phyloP scores from a whole-genome alignment of 2,797 vertebrate genomes.

The Anas acuta region DNA sequence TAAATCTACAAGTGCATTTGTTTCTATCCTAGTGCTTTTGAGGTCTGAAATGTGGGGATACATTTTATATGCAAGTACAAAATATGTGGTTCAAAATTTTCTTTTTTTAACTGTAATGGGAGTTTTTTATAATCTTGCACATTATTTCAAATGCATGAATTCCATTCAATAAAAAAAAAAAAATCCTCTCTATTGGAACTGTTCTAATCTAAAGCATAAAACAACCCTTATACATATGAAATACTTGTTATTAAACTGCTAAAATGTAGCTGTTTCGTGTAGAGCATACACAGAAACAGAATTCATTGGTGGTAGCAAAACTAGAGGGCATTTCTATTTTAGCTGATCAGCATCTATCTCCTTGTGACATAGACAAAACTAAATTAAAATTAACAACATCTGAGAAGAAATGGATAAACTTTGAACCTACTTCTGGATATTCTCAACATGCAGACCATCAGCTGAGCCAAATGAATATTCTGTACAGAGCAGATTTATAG shows the following conservation, averaged over 20 bases:
- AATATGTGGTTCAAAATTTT: not conserved
- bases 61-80: not conserved
- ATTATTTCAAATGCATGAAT: not conserved
- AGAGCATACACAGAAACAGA: not conserved
- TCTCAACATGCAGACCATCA: not conserved
- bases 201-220: conserved; percentile 6
- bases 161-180: not conserved
- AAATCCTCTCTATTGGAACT: not conserved
- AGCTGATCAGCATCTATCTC: not conserved
- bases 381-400: not conserved
- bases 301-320: not conserved
- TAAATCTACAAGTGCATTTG: not conserved
- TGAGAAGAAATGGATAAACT: not conserved
- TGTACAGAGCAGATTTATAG: not conserved
- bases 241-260: not conserved
- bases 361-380: not conserved
- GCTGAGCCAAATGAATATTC: not conserved
- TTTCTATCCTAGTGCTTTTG: not conserved
- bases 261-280: not conserved
- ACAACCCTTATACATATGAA: not conserved
- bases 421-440: not conserved
- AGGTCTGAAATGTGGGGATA: not conserved
- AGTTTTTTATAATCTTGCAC: not conserved
- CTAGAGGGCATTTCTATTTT: not conserved
- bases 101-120: not conserved